Conservation (phyloP, 2,113 vertebrate genomes). For the Lepisosteus oculatus region DNA sequence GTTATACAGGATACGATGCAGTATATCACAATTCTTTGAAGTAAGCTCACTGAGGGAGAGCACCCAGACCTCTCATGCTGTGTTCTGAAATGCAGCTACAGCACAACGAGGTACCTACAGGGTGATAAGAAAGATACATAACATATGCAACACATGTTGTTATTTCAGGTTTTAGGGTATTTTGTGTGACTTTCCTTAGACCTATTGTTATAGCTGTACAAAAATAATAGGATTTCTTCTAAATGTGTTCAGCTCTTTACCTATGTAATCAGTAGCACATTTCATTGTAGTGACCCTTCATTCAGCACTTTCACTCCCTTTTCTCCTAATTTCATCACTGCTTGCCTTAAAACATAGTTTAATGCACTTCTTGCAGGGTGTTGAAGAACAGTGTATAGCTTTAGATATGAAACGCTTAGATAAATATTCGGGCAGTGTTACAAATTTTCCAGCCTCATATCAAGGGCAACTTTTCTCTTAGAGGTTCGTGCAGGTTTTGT, state of each 20-base stretch:
- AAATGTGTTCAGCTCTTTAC: neutral
- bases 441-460: too few species aligned
- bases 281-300: neutral
- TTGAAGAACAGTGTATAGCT: too few species aligned
- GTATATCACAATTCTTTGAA: constrained; percentile 1
- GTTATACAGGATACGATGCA: neutral
- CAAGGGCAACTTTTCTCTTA: too few species aligned
- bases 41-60: neutral
- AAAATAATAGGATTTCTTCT: constrained; percentile 28
- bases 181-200: constrained; percentile 5
- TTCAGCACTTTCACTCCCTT: neutral
- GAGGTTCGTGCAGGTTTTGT: too few species aligned
- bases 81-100: neutral
- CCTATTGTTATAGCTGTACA: constrained; percentile 38
- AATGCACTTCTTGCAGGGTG: too few species aligned
- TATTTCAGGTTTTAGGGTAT: too few species aligned
- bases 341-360: too few species aligned
- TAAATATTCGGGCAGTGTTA: too few species aligned
- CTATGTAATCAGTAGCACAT: constrained; percentile 5
- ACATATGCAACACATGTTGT: too few species aligned
- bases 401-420: too few species aligned
- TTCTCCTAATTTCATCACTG: too few species aligned
- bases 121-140: too few species aligned
- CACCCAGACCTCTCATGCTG: neutral
- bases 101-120: neutral